phyloP scores from a whole-genome alignment of 2,888 invertebrate species.

The Anodontia alba region DNA sequence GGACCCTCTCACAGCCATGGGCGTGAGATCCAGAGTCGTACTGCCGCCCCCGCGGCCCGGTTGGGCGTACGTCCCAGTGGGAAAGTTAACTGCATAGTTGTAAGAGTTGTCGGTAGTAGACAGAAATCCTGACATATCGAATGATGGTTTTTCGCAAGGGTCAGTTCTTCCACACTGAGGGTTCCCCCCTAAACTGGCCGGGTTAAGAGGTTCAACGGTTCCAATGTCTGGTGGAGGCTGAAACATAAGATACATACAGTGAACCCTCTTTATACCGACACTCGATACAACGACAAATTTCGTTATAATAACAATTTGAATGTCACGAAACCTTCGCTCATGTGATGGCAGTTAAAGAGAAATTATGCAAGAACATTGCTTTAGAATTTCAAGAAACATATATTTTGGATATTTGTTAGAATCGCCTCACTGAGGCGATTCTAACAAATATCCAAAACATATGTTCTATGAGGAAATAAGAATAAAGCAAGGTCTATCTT shows the following conservation, averaged over 20 bases:
- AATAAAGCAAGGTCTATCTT: no score
- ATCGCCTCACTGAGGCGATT: no score
- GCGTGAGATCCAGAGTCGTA: neutral
- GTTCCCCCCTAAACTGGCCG: neutral
- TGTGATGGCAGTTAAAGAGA: no score
- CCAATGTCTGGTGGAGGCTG: neutral
- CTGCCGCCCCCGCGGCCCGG: neutral
- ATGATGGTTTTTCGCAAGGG: neutral
- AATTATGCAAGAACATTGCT: no score
- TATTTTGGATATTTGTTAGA: no score
- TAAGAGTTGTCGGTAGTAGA: neutral
- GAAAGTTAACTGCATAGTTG: neutral
- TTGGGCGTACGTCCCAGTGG: constrained; percentile 12
- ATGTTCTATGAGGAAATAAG: no score
- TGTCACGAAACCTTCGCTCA: no score
- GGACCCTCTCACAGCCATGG: neutral
- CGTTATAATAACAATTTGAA: no score
- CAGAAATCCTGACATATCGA: neutral
- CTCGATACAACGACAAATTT: no score
- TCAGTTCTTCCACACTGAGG: neutral
- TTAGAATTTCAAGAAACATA: no score
- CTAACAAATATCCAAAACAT: no score
- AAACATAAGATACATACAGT: neutral
- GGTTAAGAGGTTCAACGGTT: neutral
- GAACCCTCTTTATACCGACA: no score